These are phyloP conservation scores for Drosophila neutralis DNA, from an alignment of 2,888 invertebrate genomes.

Conservation along the genomic window DNA sequence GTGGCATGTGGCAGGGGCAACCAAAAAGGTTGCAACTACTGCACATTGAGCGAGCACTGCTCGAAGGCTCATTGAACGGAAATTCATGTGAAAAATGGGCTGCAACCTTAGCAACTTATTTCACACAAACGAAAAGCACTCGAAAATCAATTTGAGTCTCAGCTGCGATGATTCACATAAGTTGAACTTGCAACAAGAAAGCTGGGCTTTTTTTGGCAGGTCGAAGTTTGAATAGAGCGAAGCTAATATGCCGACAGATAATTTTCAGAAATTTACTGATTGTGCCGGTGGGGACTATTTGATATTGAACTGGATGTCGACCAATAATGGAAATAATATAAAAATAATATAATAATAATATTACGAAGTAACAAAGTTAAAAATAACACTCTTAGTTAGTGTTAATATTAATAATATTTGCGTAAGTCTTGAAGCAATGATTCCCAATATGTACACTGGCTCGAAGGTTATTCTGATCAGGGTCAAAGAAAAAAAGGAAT, in stretches of 20 bases:
- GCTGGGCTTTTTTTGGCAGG: neutral
- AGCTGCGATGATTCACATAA: neutral
- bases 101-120: constrained; percentile 24
- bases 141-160: neutral
- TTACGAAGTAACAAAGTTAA: neutral
- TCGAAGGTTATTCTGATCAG: too few species aligned
- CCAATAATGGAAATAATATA: too few species aligned
- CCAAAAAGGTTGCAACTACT: constrained; percentile 48
- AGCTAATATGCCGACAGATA: neutral
- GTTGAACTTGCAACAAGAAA: neutral
- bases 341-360: neutral
- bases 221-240: neutral
- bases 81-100: constrained; percentile 50
- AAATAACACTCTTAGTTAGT: neutral
- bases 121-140: constrained; percentile 29
- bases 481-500: too few species aligned
- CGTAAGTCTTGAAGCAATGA: too few species aligned
- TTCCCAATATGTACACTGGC: neutral
- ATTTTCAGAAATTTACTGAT: neutral
- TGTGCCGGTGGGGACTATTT: neutral
- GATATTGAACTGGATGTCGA: neutral
- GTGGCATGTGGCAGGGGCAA: constrained; percentile 5
- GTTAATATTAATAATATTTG: neutral
- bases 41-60: constrained; percentile 19
- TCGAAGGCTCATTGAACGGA: constrained; percentile 32